Evolutionary conservation across 2,888 invertebrate species (phyloP), one percentile per base, ranked within the genome.

Genomic region (Ariolimax columbianus): DNA sequence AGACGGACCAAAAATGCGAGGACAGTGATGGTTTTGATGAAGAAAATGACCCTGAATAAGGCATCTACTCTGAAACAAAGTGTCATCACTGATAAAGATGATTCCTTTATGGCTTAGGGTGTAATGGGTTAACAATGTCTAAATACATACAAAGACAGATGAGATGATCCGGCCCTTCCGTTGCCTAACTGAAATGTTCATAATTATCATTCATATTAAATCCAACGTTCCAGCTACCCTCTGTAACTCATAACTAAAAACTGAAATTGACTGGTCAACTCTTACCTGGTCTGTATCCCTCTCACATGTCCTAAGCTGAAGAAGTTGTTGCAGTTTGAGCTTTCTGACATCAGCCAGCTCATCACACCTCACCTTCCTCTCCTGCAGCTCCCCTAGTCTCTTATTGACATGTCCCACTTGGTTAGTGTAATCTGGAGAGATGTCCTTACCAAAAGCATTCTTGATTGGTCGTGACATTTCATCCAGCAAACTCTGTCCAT

Each of bases 401-500:
- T 96, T 96, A 88, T 96, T 95, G 84, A 97, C 95, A 92, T 96
- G 96, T 84, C 96, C 95, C 84, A 97, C 96, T 91, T 97, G 92
- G 17, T 73, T 84, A 26, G 87, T 89, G 82, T 92, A 97, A 95
- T 97, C 93, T 95, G 90, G 94, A 51, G 92, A 93, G 68, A 96
- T 95, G 88, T 95, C 95, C 89, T 96, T 95, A 78, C 97, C 97
- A 87, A 96, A 94, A 0, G 97, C 96, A 93, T 97, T 96, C 94
- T 97, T 97, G 87, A 97, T 96, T 19, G 97, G 96, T 95, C 97
- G 96, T 68, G 96, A 96, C 89, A 97, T 95, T 94, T 97, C 96
- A 92, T 97, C 97, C 86, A 96, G 96, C 82, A 97, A 95, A 93
- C 96, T 96, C 93, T 97, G 96, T 19, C 97, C 97, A 94, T 96